These are phyloP conservation scores for Jaculus jaculus DNA, from an alignment of 2,113 vertebrate genomes.

Conservation along the genomic window DNA sequence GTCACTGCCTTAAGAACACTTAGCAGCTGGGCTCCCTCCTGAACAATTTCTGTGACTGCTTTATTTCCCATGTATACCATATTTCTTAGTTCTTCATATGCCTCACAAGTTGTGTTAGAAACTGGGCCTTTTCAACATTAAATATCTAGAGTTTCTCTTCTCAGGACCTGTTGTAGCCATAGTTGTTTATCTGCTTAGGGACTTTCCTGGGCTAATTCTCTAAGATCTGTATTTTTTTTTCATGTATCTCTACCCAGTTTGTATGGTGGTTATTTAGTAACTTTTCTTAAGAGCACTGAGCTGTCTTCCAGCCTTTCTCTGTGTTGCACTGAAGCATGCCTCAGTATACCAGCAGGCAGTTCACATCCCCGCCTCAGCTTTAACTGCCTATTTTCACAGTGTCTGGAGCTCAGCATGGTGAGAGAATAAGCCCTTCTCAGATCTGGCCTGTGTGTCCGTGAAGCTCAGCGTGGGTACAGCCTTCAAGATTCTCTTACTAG, in stretches of 20 bases:
- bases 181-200: background rate
- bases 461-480: background rate
- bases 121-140: background rate
- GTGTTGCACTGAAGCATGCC: background rate
- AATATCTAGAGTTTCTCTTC: background rate
- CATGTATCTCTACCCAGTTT: background rate
- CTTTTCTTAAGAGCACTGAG: background rate
- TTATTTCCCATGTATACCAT: background rate
- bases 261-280: background rate
- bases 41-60: background rate
- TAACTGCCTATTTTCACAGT: background rate
- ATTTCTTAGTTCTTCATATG: background rate
- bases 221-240: background rate
- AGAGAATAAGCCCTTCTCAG: background rate
- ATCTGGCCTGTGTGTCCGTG: background rate
- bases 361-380: background rate
- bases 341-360: background rate
- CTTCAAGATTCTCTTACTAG: background rate
- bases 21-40: background rate
- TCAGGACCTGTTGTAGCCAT: background rate
- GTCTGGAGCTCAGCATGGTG: background rate
- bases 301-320: background rate
- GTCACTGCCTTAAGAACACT: background rate
- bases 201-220: background rate
- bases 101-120: background rate